phyloP scores from a whole-genome alignment of 2,113 vertebrate genomes.

The Aspiorhynchus laticeps region DNA sequence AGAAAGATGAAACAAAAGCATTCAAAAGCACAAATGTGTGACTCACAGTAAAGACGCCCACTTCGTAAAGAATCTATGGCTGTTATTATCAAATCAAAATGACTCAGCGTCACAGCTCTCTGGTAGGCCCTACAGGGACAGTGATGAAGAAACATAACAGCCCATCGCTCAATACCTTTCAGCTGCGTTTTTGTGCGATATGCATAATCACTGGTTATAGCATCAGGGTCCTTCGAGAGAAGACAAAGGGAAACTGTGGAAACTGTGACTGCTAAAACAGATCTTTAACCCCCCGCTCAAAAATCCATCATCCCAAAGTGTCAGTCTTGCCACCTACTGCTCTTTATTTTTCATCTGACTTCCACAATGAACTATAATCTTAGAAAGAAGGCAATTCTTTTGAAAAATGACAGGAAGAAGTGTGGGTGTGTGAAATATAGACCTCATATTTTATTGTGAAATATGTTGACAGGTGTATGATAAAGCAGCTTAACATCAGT shows the following conservation, averaged over 20 bases:
- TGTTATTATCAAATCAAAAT: conserved; percentile 48
- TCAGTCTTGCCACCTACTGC: conserved; percentile 47
- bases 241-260: conserved; percentile 16
- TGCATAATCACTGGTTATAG: conserved; percentile 51
- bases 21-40: conserved; percentile 34
- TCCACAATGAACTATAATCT: conserved; percentile 37
- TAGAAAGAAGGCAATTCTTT: conserved; percentile 48
- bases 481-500: background rate
- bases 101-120: conserved; percentile 40
- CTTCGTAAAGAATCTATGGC: conserved; percentile 44
- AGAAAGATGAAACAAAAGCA: conserved; percentile 23
- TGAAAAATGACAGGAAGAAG: conserved; percentile 31
- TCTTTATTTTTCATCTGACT: conserved; percentile 31
- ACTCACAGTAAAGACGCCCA: conserved; percentile 26
- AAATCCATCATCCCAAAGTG: conserved; percentile 46
- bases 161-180: conserved; percentile 46
- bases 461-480: conserved; percentile 20
- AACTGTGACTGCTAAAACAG: conserved; percentile 34
- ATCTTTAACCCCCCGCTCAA: conserved; percentile 34
- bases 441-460: conserved; percentile 37
- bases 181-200: conserved; percentile 50
- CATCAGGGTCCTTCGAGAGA: conserved; percentile 43
- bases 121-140: conserved; percentile 36
- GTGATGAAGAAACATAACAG: conserved; percentile 47
- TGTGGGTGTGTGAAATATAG: conserved; percentile 47